phyloP scores from a whole-genome alignment of 1,140 invertebrate genomes.

The Plectrocnemia conspersa region DNA sequence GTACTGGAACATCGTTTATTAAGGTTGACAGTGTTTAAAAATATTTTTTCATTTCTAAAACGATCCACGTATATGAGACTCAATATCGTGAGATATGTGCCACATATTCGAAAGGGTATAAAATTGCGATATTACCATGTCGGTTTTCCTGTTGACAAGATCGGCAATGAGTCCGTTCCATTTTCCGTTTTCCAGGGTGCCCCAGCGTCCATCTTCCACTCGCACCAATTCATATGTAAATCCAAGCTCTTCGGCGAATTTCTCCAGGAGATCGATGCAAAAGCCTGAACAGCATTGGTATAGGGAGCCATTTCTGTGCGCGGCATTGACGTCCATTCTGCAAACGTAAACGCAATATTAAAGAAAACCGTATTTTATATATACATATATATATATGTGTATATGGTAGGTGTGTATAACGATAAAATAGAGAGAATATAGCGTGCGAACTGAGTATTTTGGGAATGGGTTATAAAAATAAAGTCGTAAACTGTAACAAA shows the following conservation, averaged over 20 bases:
- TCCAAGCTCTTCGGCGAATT: conserved; percentile 85
- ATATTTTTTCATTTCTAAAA: too few species aligned
- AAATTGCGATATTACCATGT: too few species aligned
- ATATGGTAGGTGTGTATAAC: neutral
- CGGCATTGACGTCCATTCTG: conserved; percentile 71
- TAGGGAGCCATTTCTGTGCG: conserved; percentile 75
- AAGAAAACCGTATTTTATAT: neutral
- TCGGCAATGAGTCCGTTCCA: conserved; percentile 97
- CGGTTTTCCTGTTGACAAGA: conserved; percentile 86
- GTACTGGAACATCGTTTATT: too few species aligned
- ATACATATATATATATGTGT: conserved; percentile 9
- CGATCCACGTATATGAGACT: too few species aligned
- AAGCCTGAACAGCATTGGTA: conserved; percentile 96
- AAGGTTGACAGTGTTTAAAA: too few species aligned
- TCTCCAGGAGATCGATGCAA: conserved; percentile 91
- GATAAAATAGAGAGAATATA: too few species aligned
- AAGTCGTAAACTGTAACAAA: too few species aligned
- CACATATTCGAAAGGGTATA: too few species aligned
- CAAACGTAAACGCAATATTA: conserved; percentile 21
- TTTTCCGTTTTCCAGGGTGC: conserved; percentile 84
- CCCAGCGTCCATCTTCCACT: conserved; percentile 94
- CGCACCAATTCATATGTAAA: conserved; percentile 94
- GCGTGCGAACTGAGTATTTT: too few species aligned
- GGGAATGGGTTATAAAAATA: too few species aligned
- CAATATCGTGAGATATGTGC: too few species aligned